phyloP scores from a whole-genome alignment of 1,140 invertebrate genomes.

The Drosophila willistoni region DNA sequence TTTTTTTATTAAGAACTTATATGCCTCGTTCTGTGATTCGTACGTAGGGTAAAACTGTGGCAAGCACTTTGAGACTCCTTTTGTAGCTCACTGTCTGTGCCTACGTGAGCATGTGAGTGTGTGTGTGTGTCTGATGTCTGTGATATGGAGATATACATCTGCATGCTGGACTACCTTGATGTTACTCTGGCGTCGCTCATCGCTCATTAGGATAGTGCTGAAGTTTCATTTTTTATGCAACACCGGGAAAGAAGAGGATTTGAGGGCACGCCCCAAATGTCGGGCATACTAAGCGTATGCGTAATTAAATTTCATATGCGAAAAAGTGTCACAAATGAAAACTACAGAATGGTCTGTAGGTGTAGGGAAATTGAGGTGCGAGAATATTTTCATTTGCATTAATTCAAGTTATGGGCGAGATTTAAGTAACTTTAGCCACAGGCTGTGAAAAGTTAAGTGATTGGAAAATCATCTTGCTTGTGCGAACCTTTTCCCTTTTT shows the following conservation, averaged over 20 bases:
- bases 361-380: constrained; percentile 14
- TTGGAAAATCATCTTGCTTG: constrained; percentile 40
- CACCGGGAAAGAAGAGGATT: neutral
- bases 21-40: neutral
- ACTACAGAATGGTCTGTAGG: constrained; percentile 42
- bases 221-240: constrained; percentile 24
- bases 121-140: constrained; percentile 12
- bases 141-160: neutral
- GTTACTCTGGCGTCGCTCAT: constrained; percentile 17
- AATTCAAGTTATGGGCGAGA: constrained; percentile 31
- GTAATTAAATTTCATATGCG: constrained; percentile 68
- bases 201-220: constrained; percentile 68
- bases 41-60: constrained; percentile 6
- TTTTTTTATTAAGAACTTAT: neutral
- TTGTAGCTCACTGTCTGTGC: constrained; percentile 13
- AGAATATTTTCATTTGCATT: constrained; percentile 40
- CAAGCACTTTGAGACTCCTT: constrained; percentile 35
- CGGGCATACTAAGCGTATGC: constrained; percentile 58
- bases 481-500: neutral
- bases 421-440: constrained; percentile 21
- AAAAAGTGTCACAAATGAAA: constrained; percentile 51
- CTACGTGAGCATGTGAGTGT: constrained; percentile 3
- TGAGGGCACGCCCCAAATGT: constrained; percentile 15
- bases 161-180: neutral
- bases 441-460: constrained; percentile 60